Evolutionary conservation across 2,888 invertebrate genomes (phyloP).

Genomic region (Tipula helvola): DNA sequence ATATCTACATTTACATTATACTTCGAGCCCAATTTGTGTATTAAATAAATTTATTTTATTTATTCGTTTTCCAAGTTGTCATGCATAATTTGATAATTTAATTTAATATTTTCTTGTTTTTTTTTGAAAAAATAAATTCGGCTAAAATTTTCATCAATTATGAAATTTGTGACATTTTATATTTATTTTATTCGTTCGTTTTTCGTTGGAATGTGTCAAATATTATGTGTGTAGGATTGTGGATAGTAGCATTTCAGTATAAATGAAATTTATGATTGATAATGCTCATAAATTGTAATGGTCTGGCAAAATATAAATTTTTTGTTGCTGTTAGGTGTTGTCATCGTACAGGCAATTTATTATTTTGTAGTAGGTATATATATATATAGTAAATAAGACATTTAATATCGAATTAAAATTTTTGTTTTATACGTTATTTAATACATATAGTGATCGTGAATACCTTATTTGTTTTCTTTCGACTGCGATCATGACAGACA

Average conservation of each 20-base stretch:
- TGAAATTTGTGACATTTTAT: not conserved
- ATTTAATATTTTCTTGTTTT: not conserved
- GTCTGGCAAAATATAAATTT: not conserved
- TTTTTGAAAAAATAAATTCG: not conserved
- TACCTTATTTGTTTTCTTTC: not conserved
- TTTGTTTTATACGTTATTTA: not conserved
- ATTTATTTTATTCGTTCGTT: not conserved
- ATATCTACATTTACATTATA: not conserved
- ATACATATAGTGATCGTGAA: not conserved
- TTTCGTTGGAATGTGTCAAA: not conserved
- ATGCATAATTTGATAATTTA: conserved; percentile 4
- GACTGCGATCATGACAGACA: not conserved
- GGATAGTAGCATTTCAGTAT: not conserved
- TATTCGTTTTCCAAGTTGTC: not conserved
- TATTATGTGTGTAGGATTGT: not conserved
- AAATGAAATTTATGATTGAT: conserved; percentile 4
- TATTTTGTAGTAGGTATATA: not conserved
- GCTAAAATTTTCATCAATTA: not conserved
- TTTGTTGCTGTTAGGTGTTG: not conserved
- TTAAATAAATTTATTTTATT: not conserved
- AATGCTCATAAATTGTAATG: not conserved
- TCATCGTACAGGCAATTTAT: not conserved
- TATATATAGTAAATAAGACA: not conserved
- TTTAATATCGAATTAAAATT: not conserved
- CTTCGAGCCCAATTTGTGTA: not conserved